Evolutionary conservation across 1,140 invertebrate genomes (phyloP).

Genomic region (Dolichoris vasculosae): DNA sequence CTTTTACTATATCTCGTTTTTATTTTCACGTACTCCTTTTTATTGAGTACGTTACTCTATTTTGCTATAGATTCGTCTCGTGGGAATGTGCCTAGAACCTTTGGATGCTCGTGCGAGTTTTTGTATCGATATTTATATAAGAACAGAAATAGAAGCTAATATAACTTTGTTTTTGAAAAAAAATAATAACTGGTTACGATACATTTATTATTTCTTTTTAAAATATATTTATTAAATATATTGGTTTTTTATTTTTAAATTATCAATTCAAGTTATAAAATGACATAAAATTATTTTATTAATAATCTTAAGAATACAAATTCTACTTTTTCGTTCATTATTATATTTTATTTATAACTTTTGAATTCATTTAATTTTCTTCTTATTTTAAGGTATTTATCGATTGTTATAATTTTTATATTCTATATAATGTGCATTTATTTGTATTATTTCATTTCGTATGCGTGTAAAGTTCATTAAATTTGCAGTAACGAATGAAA

Average conservation of each 20-base stretch:
- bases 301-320: background rate
- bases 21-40: background rate
- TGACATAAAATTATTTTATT: background rate
- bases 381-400: background rate
- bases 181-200: background rate
- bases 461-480: too few relatives aligned
- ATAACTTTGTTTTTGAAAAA: background rate
- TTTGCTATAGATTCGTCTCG: conserved; percentile 12
- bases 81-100: background rate
- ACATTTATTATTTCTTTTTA: background rate
- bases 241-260: background rate
- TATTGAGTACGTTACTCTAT: background rate
- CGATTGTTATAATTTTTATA: too few relatives aligned
- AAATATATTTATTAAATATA: background rate
- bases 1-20: background rate
- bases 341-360: background rate
- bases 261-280: background rate
- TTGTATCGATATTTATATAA: background rate
- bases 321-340: background rate
- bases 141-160: background rate
- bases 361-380: background rate
- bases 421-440: too few relatives aligned
- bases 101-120: background rate
- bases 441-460: too few relatives aligned
- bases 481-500: too few relatives aligned